Base-by-base conservation (phyloP, 1,140 invertebrate genomes). In the Melanaphis sacchari region DNA sequence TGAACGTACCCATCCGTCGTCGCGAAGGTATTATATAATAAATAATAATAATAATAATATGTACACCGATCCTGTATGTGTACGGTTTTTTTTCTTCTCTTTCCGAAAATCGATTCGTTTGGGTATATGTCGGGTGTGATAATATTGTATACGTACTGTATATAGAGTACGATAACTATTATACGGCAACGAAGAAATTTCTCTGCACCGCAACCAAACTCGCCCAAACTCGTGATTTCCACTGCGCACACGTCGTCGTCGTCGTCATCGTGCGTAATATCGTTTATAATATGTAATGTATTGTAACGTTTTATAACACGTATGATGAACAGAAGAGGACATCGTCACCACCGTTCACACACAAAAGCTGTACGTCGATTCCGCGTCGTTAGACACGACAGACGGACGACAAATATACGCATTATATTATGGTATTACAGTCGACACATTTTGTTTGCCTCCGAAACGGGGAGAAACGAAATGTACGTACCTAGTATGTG, bases 91-190 rank as follows among this genome's bases (percentile, higher is more conserved):
- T 38, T 76, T n/a, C n/a, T 84, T 88, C 31, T 46, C 26, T 41
- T 46, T 15, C 11, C n/a, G 3, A 49, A 84, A 93, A 93, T 93
- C 91, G 76, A 93, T 93, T 93, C 91, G 91, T 93, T 93, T 93
- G 22, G 91, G 81, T 46, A 22, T 66, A 11, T 31, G 84, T 85
- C 84, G 41, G 40, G 2, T 11, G 8, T 11, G 18, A 81, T 81
- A 81, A 82, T 40, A 82, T 40, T 82, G 24, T 82, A n/a, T 24
- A 6, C 5, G 2, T 15, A 11, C 26, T 15, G 38, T 82, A 43
- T 52, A 26, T 85, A 8, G 8, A 89, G 8, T 40, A 46, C 41
- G 43, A 87, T 46, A 52, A 59, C 36, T 8, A 87, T n/a, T 49
- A 31, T 26, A 52, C 87, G 46, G 49, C 43, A 4, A 88, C 43